phyloP scores from a whole-genome alignment of 2,888 invertebrate species.

The Schizotus pectinicornis region DNA sequence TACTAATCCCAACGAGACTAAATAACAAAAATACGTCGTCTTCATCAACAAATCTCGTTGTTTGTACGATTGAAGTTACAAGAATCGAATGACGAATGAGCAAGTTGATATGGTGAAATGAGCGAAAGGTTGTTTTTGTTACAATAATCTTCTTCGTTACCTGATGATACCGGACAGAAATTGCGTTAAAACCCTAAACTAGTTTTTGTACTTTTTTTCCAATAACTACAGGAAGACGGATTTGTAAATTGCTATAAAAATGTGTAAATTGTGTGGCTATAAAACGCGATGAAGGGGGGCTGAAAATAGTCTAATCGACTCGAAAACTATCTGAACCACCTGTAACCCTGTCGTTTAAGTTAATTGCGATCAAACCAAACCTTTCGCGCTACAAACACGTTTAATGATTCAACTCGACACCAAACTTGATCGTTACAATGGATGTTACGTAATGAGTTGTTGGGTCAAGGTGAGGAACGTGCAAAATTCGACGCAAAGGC shows the following conservation, averaged over 20 bases:
- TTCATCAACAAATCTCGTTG: conserved; percentile 22
- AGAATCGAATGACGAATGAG: conserved; percentile 9
- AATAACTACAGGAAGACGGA: conserved; percentile 24
- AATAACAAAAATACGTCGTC: conserved; percentile 12
- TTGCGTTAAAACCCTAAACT: no score
- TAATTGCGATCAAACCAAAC: no score
- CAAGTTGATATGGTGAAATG: conserved; percentile 12
- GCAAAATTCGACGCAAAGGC: neutral
- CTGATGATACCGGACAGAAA: no score
- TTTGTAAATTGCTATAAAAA: conserved; percentile 26
- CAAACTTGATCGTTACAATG: neutral
- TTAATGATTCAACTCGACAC: no score
- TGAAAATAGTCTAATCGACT: conserved; percentile 1
- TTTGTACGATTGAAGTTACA: neutral
- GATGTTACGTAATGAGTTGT: neutral
- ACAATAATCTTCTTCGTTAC: no score
- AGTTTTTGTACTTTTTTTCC: conserved; percentile 18
- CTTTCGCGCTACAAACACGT: no score
- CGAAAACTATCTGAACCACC: neutral
- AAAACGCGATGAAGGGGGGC: conserved; percentile 16
- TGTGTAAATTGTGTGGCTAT: conserved; percentile 14
- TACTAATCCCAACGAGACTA: conserved; percentile 12
- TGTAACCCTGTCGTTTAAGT: neutral
- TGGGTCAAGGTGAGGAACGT: no score
- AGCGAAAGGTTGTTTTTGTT: neutral